Evolutionary conservation across 1,140 invertebrate genomes (phyloP), one percentile per base, ranked within the genome.

Genomic region (Linepithema humile): DNA sequence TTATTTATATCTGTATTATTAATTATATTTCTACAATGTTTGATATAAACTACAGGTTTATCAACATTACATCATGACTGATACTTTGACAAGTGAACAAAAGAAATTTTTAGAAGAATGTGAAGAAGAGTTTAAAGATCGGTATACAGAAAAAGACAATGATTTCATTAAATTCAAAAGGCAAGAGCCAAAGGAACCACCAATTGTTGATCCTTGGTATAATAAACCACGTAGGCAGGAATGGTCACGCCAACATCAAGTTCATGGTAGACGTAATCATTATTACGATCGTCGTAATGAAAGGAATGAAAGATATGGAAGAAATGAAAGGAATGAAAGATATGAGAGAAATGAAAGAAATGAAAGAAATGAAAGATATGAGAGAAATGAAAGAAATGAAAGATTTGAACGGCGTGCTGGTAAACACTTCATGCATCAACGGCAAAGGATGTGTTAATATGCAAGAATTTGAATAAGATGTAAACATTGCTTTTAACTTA

Each of bases 191-290:
- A 86, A 87, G 15, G 91, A 91, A 17, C 95, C 95, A 17, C 95
- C 95, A 9, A 93, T 96, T 12, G 84, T 95, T 3, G 93, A 95
- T 70, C 95, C 95, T n/a, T 96, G 95, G 95, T 88, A 90, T 32
- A 90, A 84, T 35, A 92, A 91, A 74, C 85, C 82, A 2, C 85
- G 84, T 23, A 90, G 90, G 67, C 53, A 90, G 87, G 89, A 92
- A 84, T 93, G 92, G 91, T 91, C 89, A 59, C 70, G 53, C 74
- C 89, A 90, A 84, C 87, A 74, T 45, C 82, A 75, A n/a, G 50
- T 29, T 29, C 82, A 9, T 32, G 48, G 64, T 23, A 82, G 57
- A n/a, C 83, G 85, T 12, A 69, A 88, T 82, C 70, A 85, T 62
- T 38, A 55, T 26, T 85, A 72, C 82, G 83, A 86, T 2, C 75